Base-by-base conservation (phyloP, 2,888 invertebrate genomes). In the Zhuqinia jingwanae region DNA sequence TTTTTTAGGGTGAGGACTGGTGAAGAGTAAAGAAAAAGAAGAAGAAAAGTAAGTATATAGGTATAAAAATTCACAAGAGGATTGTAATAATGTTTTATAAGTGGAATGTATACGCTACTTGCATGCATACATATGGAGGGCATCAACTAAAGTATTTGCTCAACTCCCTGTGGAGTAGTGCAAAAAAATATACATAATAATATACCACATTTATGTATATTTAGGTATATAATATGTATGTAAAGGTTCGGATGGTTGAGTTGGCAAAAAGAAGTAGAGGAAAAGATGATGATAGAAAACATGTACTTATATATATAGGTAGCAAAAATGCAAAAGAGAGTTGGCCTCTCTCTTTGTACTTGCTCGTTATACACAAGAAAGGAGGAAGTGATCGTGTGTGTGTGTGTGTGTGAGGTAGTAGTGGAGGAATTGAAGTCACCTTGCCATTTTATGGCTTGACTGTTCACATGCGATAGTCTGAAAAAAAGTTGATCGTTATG, bases 401-500 rank as follows among this genome's bases (percentile, higher is more conserved):
- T n/a, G n/a, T n/a, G n/a, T n/a, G n/a, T n/a, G n/a, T n/a, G n/a
- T n/a, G n/a, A n/a, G n/a, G n/a, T n/a, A n/a, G n/a, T n/a, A n/a
- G n/a, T n/a, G n/a, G 30, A n/a, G 47, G 30, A 56, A 75, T 75
- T 11, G 25, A 65, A 82, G 73, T 82, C 81, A 82, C 81, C 81
- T 83, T 76, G 50, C 83, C 81, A 73, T 81, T 83, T 83, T 83
- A 83, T 60, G 53, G 45, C 83, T 76, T 81, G 73, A 81, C 81
- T 81, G 81, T 81, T 81, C 60, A 47, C 73, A 58, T 80, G 68
- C 47, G 81, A 81, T 81, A 81, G 81, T 47, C 60, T 58, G 22
- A n/a, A 75, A 83, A 56, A 83, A 83, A 75, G 76, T 75, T 83
- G 83, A 76, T 83, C 63, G 83, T 83, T 83, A 76, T 83, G 83